Evolutionary conservation across 2,113 vertebrate genomes (phyloP).

Genomic region (Odontesthes bonariensis): DNA sequence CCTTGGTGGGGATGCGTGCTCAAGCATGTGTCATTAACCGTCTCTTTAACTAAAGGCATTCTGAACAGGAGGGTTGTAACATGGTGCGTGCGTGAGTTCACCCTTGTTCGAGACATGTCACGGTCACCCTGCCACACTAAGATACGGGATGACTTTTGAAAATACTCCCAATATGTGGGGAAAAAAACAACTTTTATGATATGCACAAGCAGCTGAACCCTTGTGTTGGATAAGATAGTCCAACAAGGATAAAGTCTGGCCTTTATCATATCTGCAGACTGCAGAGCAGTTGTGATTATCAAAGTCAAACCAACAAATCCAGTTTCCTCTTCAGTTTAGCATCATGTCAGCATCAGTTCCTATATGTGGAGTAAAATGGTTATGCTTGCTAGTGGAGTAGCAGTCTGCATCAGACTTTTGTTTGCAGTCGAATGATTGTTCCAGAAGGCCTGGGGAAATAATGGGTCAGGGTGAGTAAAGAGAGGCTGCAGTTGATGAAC

Average conservation of each 20-base stretch:
- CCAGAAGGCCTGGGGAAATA: constrained; percentile 75
- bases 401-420: constrained; percentile 64
- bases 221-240: constrained; percentile 41
- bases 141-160: constrained; percentile 51
- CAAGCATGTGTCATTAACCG: constrained; percentile 51
- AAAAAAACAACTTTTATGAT: constrained; percentile 30
- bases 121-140: constrained; percentile 38
- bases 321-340: constrained; percentile 10
- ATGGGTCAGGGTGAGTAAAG: constrained; percentile 54
- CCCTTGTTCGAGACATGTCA: constrained; percentile 34
- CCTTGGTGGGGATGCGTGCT: constrained; percentile 67
- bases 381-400: constrained; percentile 52
- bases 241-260: constrained; percentile 38
- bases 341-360: constrained; percentile 17
- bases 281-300: constrained; percentile 11
- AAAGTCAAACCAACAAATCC: constrained; percentile 43
- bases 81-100: neutral
- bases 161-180: constrained; percentile 42
- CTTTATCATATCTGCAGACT: constrained; percentile 33
- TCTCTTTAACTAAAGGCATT: constrained; percentile 64
- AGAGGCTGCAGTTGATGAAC: constrained; percentile 50
- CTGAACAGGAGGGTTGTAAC: constrained; percentile 42
- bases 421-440: constrained; percentile 76
- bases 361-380: constrained; percentile 19
- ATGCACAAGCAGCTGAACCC: constrained; percentile 27